Conservation (phyloP, 2,888 invertebrate species). For the Willowsia nigromaculata region DNA sequence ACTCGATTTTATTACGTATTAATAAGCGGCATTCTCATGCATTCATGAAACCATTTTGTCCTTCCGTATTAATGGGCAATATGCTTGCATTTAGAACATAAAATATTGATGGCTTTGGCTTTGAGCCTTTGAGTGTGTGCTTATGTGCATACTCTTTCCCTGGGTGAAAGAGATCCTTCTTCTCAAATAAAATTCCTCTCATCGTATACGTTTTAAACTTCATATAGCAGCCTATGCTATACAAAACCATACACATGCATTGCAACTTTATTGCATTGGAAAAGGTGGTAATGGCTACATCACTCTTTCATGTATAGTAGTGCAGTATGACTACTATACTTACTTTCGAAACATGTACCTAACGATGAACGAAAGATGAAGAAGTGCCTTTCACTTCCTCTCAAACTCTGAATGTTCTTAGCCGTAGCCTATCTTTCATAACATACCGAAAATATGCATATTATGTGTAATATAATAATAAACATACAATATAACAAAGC, state of each 20-base stretch:
- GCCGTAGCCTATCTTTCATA: too few relatives aligned
- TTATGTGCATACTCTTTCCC: not conserved
- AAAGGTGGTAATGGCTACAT: not conserved
- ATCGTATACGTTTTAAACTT: not conserved
- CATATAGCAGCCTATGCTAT: not conserved
- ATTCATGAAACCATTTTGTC: conserved; percentile 26
- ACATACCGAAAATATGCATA: too few relatives aligned
- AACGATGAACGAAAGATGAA: not conserved
- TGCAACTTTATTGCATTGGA: too few relatives aligned
- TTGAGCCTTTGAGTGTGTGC: not conserved
- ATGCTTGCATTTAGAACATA: conserved; percentile 61
- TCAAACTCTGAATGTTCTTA: too few relatives aligned
- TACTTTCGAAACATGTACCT: conserved; percentile 2
- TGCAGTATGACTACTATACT: conserved; percentile 22
- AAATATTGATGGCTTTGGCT: conserved; percentile 55
- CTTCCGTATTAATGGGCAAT: conserved; percentile 56
- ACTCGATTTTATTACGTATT: conserved; percentile 60
- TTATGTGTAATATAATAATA: too few relatives aligned
- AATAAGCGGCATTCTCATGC: conserved; percentile 48
- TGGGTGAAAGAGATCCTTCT: conserved; percentile 25
- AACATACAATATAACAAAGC: too few relatives aligned
- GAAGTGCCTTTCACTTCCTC: not conserved
- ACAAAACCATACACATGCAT: too few relatives aligned
- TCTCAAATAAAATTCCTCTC: not conserved
- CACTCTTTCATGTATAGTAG: not conserved